These are phyloP conservation scores for Harlomillsia oculata DNA, from an alignment of 1,140 invertebrate genomes.

Conservation along the genomic window DNA sequence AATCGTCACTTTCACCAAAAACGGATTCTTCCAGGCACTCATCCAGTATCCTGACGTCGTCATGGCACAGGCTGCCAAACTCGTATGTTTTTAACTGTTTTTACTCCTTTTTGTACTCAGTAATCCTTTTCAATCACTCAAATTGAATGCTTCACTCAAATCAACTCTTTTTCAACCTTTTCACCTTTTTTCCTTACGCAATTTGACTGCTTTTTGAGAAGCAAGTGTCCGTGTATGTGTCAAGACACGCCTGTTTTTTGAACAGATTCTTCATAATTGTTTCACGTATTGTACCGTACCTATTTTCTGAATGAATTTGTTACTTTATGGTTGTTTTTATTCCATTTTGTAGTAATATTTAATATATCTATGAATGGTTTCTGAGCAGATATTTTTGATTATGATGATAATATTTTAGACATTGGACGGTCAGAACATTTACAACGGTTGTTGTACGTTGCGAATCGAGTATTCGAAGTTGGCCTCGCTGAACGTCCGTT, in stretches of 20 bases:
- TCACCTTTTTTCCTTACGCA: background rate
- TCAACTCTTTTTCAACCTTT: background rate
- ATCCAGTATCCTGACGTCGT: constrained; percentile 96
- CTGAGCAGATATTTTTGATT: too few species aligned
- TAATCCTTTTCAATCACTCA: background rate
- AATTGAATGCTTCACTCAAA: background rate
- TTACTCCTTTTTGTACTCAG: too few species aligned
- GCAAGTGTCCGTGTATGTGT: too few species aligned
- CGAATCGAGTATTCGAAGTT: constrained; percentile 99
- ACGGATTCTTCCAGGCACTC: constrained; percentile 97
- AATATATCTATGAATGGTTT: too few species aligned
- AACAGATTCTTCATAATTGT: too few species aligned
- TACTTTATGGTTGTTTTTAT: too few species aligned
- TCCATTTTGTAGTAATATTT: too few species aligned
- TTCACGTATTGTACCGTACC: too few species aligned
- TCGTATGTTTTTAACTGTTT: constrained; percentile 52
- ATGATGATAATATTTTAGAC: too few species aligned
- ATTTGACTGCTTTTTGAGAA: too few species aligned
- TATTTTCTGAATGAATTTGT: too few species aligned
- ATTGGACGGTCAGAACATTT: constrained; percentile 96
- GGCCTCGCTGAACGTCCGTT: constrained; percentile 94
- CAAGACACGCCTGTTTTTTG: too few species aligned
- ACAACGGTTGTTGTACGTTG: constrained; percentile 97
- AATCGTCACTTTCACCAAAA: constrained; percentile 99
- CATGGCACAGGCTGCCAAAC: constrained; percentile 90